These are phyloP conservation scores for Cactoblastis cactorum DNA, from an alignment of 2,888 invertebrate species.

Conservation along the genomic window DNA sequence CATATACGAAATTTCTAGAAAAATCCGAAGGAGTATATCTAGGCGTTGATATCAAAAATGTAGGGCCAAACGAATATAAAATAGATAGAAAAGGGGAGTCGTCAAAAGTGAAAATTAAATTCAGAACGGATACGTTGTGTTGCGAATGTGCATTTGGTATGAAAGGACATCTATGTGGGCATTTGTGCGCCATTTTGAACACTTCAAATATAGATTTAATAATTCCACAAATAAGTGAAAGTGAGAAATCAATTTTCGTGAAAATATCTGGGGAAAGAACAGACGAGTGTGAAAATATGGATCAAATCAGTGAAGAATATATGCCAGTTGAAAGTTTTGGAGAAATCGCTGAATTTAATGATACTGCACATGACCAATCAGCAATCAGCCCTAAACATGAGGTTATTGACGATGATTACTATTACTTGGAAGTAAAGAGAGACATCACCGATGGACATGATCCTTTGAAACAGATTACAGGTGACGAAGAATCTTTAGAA, in stretches of 20 bases:
- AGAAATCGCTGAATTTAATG: background rate
- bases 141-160: slow-evolving; percentile 35
- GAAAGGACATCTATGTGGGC: slow-evolving; percentile 34
- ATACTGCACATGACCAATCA: background rate
- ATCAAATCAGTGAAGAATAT: background rate
- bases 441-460: slow-evolving; percentile 20
- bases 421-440: slow-evolving; percentile 22
- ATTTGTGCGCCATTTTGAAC: slow-evolving; percentile 31
- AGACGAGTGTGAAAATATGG: slow-evolving; percentile 10
- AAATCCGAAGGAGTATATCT: slow-evolving; percentile 14
- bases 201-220: slow-evolving; percentile 18
- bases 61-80: slow-evolving; percentile 21
- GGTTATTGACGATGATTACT: slow-evolving; percentile 16
- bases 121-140: slow-evolving; percentile 33
- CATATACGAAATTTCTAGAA: slow-evolving; percentile 25
- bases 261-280: slow-evolving; percentile 25
- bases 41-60: slow-evolving; percentile 17
- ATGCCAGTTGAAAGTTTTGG: slow-evolving; percentile 1
- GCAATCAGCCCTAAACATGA: slow-evolving; percentile 13
- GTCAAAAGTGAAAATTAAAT: slow-evolving; percentile 17
- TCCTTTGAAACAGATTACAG: slow-evolving; percentile 22
- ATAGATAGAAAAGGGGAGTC: slow-evolving; percentile 10
- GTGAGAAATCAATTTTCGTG: slow-evolving; percentile 20
- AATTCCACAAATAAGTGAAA: slow-evolving; percentile 19
- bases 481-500: background rate